Evolutionary conservation across 2,888 invertebrate genomes (phyloP).

Genomic region (Erebia aethiops): DNA sequence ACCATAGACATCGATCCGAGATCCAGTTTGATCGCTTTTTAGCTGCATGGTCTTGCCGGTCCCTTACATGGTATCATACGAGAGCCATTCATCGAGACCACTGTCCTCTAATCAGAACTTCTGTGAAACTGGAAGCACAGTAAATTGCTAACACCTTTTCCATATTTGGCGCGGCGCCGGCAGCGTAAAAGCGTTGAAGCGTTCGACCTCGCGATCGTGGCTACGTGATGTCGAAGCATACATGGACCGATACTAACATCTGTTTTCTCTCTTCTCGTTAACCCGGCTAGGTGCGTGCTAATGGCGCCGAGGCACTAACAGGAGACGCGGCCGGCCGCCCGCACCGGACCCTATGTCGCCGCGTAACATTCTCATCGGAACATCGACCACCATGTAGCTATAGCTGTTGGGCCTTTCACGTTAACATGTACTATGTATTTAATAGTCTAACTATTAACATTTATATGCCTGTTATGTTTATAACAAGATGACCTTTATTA

Average conservation of each 20-base stretch:
- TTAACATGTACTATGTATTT: conserved; percentile 82
- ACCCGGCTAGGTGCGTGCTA: conserved; percentile 92
- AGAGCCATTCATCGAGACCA: conserved; percentile 36
- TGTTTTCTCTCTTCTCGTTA: conserved; percentile 88
- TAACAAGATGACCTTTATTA: conserved; percentile 82
- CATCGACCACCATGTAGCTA: conserved; percentile 82
- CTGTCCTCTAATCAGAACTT: conserved; percentile 25
- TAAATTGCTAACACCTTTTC: conserved; percentile 18
- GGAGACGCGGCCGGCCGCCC: conserved; percentile 69
- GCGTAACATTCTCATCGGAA: conserved; percentile 80
- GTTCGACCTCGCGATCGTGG: conserved; percentile 64
- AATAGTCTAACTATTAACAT: conserved; percentile 84
- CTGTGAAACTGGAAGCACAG: conserved; percentile 14
- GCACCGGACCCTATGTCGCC: conserved; percentile 64
- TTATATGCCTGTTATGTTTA: conserved; percentile 83
- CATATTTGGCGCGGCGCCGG: conserved; percentile 41
- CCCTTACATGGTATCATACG: conserved; percentile 49
- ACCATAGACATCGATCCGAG: conserved; percentile 74
- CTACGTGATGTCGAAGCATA: conserved; percentile 76
- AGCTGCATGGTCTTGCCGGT: conserved; percentile 69
- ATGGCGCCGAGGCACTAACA: conserved; percentile 84
- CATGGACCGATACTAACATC: conserved; percentile 86
- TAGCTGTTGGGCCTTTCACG: conserved; percentile 82
- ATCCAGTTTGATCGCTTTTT: conserved; percentile 73
- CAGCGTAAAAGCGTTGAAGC: conserved; percentile 65